Conservation (phyloP, 2,888 invertebrate species). For the Amphipoea oculea region DNA sequence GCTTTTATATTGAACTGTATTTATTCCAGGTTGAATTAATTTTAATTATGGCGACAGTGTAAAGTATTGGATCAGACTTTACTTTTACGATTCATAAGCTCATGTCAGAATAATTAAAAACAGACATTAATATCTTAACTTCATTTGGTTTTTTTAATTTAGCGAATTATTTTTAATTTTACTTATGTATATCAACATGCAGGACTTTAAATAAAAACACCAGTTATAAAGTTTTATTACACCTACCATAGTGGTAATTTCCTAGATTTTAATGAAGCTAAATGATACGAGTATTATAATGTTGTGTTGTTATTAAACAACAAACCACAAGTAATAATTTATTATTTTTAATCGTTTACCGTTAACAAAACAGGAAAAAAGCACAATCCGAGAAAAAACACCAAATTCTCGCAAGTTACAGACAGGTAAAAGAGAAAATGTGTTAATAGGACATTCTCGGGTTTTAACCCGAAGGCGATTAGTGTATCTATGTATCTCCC, state of each 20-base stretch:
- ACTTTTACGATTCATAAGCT: conserved; percentile 13
- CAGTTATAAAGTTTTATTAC: background rate
- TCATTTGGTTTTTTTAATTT: background rate
- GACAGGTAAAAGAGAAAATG: conserved; percentile 6
- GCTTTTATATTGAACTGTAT: conserved; percentile 37
- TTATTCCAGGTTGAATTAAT: conserved; percentile 27
- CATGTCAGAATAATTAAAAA: conserved; percentile 21
- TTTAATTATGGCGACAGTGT: conserved; percentile 4
- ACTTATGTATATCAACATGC: background rate
- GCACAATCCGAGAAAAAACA: background rate
- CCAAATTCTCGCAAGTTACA: background rate
- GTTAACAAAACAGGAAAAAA: conserved; percentile 11
- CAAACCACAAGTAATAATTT: background rate
- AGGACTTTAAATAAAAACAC: background rate
- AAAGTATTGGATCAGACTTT: background rate
- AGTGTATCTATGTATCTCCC: conserved; percentile 53
- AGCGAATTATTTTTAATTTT: background rate
- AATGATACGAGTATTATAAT: background rate
- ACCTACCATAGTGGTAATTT: background rate
- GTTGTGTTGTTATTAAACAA: background rate
- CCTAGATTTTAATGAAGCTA: background rate
- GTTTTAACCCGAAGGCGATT: conserved; percentile 39
- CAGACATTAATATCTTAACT: conserved; percentile 4
- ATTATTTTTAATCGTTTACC: conserved; percentile 1
- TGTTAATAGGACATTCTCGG: conserved; percentile 38